Base-by-base conservation (phyloP, 2,888 invertebrate genomes). In the Eristalis pertinax region DNA sequence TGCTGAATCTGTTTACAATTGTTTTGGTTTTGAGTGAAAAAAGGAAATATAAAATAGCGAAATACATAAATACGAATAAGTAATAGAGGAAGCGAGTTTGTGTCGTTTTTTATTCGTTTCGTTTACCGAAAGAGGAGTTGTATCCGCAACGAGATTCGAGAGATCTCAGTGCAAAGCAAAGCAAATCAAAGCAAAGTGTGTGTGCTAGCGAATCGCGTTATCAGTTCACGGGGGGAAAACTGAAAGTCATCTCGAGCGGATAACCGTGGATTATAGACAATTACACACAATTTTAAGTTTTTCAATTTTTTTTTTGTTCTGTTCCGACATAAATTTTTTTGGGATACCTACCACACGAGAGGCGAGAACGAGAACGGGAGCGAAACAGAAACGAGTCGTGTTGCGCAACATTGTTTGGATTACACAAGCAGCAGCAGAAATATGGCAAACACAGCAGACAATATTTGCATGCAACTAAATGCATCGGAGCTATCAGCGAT, bases 401-500 rank as follows among this genome's bases (percentile, higher is more conserved):
- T 74, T 80, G 62, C 67, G 50, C 73, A 70, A 73, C 60, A 64
- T 58, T 72, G 11, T 50, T 72, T 64, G 83, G 83, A 84, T 84
- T 73, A 72, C 43, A 64, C 35, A 35, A 72, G 50, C 50, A 72
- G 50, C 50, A 65, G 60, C 35, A 63, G 19, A 56, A 65, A 35
- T 67, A 81, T 84, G 78, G 80, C 80, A 86, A 88, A 70, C 74
- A 81, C 84, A 19, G 50, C 50, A 56, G 91, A 92, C 77, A 90
- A 91, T 74, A 90, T 92, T 38, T 92, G 90, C 76, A 91, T 92
- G 92, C 93, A 91, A 84, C 89, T 92, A 76, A 93, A 92, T 89
- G 91, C 91, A 89, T 91, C 92, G 72, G 92, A 93, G 79, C 85
- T 93, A 69, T 90, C 92, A 73, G 93, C 93, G 35, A 93, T 93